These are phyloP conservation scores for Drosophila baimaii DNA, from an alignment of 1,140 invertebrate species.

Conservation along the genomic window DNA sequence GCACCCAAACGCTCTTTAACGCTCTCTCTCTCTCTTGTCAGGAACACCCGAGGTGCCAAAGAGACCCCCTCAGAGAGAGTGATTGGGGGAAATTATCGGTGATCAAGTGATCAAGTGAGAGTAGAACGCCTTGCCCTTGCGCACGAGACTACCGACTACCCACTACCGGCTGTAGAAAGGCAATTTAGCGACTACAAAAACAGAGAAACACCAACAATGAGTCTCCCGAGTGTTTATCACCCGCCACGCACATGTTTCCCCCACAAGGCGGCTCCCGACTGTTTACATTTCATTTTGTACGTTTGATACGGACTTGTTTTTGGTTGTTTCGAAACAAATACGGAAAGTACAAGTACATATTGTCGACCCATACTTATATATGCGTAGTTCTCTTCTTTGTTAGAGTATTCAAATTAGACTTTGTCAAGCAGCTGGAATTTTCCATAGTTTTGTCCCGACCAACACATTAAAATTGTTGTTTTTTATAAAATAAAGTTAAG, in stretches of 20 bases:
- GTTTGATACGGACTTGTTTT: constrained; percentile 18
- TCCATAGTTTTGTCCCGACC: neutral
- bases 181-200: constrained; percentile 2
- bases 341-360: neutral
- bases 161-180: constrained; percentile 20
- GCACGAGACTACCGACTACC: constrained; percentile 16
- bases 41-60: neutral
- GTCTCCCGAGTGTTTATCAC: constrained; percentile 23
- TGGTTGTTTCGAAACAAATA: neutral
- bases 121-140: constrained; percentile 20
- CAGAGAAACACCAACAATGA: neutral
- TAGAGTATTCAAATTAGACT: neutral
- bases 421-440: constrained; percentile 1
- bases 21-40: neutral
- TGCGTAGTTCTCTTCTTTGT: neutral
- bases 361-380: neutral
- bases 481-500: neutral
- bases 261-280: constrained; percentile 4
- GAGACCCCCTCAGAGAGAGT: neutral
- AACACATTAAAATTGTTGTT: too few relatives aligned
- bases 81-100: constrained; percentile 2
- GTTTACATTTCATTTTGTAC: constrained; percentile 18
- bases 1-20: neutral
- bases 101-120: constrained; percentile 8
- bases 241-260: constrained; percentile 4